A percentile compares a stretch with the other conserved stretches of the same genome.
These are phyloP conservation scores for Ophioninae sp. DNA, from an alignment of 2,888 invertebrate genomes.

Conservation along the genomic window DNA sequence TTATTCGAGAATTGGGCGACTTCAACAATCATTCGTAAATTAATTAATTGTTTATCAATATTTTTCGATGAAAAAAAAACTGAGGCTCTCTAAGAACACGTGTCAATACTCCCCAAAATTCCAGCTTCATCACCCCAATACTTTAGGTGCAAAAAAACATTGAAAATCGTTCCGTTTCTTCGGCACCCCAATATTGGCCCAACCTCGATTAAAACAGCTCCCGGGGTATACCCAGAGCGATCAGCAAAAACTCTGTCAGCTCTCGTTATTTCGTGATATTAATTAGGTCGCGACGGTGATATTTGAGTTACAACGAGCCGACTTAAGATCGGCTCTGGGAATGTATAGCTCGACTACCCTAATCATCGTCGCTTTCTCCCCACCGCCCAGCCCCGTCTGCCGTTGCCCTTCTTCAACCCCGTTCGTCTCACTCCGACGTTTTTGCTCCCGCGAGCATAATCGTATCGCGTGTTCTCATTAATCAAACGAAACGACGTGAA, in stretches of 20 bases:
- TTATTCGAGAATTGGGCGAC: no score
- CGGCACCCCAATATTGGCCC: not conserved
- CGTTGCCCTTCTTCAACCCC: no score
- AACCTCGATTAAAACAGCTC: not conserved
- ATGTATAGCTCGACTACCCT: slow-evolving; percentile 45
- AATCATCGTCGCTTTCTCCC: slow-evolving; percentile 51
- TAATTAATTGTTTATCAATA: no score
- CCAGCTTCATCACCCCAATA: no score
- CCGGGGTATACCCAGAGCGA: not conserved
- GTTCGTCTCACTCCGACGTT: slow-evolving; percentile 24
- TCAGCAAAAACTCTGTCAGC: slow-evolving; percentile 17
- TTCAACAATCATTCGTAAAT: no score
- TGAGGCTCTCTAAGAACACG: no score
- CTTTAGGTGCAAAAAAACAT: no score
- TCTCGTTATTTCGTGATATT: slow-evolving; percentile 44
- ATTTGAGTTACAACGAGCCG: slow-evolving; percentile 48
- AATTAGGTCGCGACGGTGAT: slow-evolving; percentile 36
- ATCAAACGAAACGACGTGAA: slow-evolving; percentile 72
- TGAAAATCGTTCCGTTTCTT: not conserved
- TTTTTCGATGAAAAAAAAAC: no score
- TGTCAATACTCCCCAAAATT: no score
- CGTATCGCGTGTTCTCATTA: slow-evolving; percentile 68
- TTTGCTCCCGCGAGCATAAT: slow-evolving; percentile 44
- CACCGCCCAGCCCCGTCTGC: not conserved
- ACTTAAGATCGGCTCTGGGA: slow-evolving; percentile 16